These are phyloP conservation scores for Dugesia japonica DNA, from an alignment of 2,888 invertebrate species.

Conservation along the genomic window DNA sequence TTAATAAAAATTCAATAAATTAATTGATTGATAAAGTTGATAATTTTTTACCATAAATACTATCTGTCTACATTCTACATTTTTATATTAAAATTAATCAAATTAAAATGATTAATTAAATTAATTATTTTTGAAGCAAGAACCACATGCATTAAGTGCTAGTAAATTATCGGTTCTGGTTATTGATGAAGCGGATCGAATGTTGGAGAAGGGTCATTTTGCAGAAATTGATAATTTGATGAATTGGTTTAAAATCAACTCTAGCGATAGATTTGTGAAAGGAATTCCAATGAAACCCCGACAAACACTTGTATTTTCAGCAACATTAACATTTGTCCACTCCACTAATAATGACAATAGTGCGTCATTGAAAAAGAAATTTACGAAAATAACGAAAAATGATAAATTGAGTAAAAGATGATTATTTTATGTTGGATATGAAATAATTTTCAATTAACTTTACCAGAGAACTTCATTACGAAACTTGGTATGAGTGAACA, in stretches of 20 bases:
- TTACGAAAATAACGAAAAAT: slow-evolving; percentile 40
- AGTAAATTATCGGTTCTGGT: slow-evolving; percentile 56
- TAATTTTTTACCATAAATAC: too few relatives aligned
- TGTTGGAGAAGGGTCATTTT: slow-evolving; percentile 89
- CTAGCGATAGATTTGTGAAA: neutral
- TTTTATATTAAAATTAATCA: too few relatives aligned
- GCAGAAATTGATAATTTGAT: slow-evolving; percentile 69
- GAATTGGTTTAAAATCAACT: slow-evolving; percentile 58
- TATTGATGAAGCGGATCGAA: slow-evolving; percentile 92
- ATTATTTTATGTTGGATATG: too few relatives aligned
- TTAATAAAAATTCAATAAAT: neutral
- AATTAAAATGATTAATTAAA: too few relatives aligned
- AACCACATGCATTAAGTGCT: slow-evolving; percentile 42
- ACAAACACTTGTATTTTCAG: slow-evolving; percentile 91
- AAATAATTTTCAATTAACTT: too few relatives aligned
- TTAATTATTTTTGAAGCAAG: slow-evolving; percentile 35
- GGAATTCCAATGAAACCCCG: slow-evolving; percentile 50
- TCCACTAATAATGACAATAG: slow-evolving; percentile 55
- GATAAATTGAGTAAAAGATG: slow-evolving; percentile 47
- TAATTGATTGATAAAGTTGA: too few relatives aligned
- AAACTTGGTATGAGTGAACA: slow-evolving; percentile 64
- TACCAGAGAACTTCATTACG: too few relatives aligned
- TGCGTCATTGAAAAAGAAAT: slow-evolving; percentile 40
- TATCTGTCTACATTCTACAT: too few relatives aligned
- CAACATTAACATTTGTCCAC: slow-evolving; percentile 78